Conservation (phyloP, 2,797 vertebrate species). For the Acanthornis magna region DNA sequence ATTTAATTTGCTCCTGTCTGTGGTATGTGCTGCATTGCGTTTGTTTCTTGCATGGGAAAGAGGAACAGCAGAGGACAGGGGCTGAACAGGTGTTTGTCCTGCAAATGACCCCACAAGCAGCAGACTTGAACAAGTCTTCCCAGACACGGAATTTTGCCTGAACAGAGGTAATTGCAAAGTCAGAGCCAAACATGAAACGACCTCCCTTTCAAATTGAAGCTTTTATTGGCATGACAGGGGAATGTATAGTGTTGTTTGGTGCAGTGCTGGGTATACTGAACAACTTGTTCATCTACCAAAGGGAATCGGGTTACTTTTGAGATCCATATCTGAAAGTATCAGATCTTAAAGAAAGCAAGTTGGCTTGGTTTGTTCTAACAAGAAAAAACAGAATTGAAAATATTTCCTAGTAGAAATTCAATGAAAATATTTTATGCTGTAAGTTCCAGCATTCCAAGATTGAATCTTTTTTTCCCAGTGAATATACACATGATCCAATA, state of each 20-base stretch:
- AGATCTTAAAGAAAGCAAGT: neutral
- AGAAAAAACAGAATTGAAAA: neutral
- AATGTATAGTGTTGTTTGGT: neutral
- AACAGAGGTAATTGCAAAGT: neutral
- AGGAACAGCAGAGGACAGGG: neutral
- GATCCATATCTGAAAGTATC: neutral
- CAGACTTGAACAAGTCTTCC: neutral
- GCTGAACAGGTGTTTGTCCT: neutral
- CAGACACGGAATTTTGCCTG: neutral
- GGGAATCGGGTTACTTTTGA: neutral
- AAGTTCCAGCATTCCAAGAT: neutral
- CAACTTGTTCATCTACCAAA: neutral
- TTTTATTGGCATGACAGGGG: neutral
- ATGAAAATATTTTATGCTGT: neutral
- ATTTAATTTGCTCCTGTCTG: neutral
- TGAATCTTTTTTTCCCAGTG: neutral
- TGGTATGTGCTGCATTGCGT: neutral
- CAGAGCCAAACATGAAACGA: neutral
- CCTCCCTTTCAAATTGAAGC: neutral
- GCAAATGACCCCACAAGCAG: neutral
- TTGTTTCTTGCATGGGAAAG: neutral
- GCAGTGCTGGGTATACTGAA: neutral
- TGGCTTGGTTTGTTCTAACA: neutral
- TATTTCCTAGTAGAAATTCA: slow-evolving; percentile 19
- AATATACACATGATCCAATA: neutral